Conservation (phyloP, 2,888 invertebrate genomes). For the Lamellibrachia columna region DNA sequence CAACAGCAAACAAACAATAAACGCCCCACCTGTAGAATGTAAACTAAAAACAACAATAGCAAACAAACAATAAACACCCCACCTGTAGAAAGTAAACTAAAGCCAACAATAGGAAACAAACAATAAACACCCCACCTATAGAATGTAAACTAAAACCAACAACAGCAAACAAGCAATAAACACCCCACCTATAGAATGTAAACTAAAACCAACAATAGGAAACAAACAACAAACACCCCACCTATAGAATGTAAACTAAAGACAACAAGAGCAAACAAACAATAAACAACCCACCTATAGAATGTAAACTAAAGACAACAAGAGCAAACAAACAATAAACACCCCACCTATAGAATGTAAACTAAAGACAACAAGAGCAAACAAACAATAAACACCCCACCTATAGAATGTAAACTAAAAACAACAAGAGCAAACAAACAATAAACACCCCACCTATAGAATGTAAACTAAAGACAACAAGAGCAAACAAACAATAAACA, state of each 20-base stretch:
- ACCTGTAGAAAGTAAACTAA: not conserved
- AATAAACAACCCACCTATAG: not conserved
- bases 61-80: not conserved
- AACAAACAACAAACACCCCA: not conserved
- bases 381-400: not conserved
- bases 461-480: not conserved
- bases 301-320: not conserved
- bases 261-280: not conserved
- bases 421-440: not conserved
- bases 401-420: not conserved
- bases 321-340: not conserved
- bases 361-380: not conserved
- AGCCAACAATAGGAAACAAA: not conserved
- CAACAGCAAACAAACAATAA: not conserved
- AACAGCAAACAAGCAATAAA: not conserved
- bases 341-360: not conserved
- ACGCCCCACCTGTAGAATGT: not conserved
- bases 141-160: not conserved
- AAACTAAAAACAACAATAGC: not conserved
- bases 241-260: not conserved
- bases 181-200: not conserved
- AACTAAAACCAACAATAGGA: not conserved
- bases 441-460: not conserved
- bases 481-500: not conserved
- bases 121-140: not conserved